Percentiles rank a stretch among this genome's conserved stretches.
Conservation (phyloP, 2,797 vertebrate species). For the Dendrocincla fuliginosa region DNA sequence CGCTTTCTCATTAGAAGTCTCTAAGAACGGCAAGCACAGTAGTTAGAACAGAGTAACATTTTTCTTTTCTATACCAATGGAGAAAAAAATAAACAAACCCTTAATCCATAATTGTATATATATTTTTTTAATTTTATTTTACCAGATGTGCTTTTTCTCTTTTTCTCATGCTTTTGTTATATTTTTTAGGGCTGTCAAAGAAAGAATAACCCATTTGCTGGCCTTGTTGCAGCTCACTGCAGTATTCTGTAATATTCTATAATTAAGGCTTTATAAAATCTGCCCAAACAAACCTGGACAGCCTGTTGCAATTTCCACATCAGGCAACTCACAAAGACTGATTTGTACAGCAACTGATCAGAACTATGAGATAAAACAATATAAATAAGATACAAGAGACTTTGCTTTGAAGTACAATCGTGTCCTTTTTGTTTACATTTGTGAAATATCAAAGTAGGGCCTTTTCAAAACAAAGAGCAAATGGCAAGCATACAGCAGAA, state of each 20-base stretch:
- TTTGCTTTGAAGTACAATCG: not conserved
- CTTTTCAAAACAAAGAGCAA: not conserved
- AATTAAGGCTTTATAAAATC: conserved; percentile 19
- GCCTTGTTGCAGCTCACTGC: not conserved
- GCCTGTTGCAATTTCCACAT: not conserved
- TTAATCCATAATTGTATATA: not conserved
- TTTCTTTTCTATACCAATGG: not conserved
- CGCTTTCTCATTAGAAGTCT: not conserved
- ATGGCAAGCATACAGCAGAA: not conserved
- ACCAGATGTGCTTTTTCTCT: not conserved
- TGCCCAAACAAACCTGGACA: not conserved
- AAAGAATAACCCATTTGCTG: not conserved
- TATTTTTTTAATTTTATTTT: not conserved
- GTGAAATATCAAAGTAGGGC: not conserved
- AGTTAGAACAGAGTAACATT: not conserved
- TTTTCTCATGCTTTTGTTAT: not conserved
- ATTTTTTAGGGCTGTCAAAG: not conserved
- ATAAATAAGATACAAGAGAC: not conserved
- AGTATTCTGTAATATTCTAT: not conserved
- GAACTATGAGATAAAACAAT: not conserved
- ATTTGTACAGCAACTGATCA: not conserved
- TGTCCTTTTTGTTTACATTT: not conserved
- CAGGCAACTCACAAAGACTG: not conserved
- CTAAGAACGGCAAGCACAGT: not conserved
- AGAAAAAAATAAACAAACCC: not conserved